Conservation (phyloP, 30 jellyfish, hydroid and myxozoan genomes). For the Hydractinia echinata region DNA sequence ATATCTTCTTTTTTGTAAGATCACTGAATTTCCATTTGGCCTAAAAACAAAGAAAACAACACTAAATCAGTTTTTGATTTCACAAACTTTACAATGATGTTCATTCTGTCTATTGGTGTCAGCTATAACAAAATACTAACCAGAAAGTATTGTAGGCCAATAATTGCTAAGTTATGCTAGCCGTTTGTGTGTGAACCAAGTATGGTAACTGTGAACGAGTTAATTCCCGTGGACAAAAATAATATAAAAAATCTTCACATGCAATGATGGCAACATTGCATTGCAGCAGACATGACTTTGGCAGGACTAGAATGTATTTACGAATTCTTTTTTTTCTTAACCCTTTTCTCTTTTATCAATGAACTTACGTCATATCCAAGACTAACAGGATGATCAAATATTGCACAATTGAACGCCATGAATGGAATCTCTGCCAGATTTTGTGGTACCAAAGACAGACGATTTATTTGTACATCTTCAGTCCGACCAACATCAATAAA, state of each 20-base stretch:
- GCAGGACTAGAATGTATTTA: neutral
- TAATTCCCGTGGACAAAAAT: too few relatives aligned
- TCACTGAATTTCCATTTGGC: slow-evolving; percentile 24
- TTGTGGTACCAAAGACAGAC: slow-evolving; percentile 28
- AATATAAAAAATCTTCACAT: too few relatives aligned
- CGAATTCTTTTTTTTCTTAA: neutral
- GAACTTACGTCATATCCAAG: slow-evolving; percentile 26
- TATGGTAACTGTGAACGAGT: too few relatives aligned
- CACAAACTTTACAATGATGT: too few relatives aligned
- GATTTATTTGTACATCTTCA: slow-evolving; percentile 12
- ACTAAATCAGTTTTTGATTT: neutral
- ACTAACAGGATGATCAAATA: neutral
- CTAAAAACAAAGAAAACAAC: neutral
- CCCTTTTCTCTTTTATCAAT: neutral
- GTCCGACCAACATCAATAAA: slow-evolving; percentile 33
- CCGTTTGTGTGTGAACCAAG: too few relatives aligned
- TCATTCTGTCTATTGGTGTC: too few relatives aligned
- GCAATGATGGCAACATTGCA: too few relatives aligned
- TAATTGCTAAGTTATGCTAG: too few relatives aligned
- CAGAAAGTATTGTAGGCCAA: too few relatives aligned
- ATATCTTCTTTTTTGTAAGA: slow-evolving; percentile 9
- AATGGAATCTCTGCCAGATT: slow-evolving; percentile 23
- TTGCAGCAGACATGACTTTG: too few relatives aligned
- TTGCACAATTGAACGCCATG: slow-evolving; percentile 34
- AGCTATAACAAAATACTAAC: too few relatives aligned